A percentile compares a stretch with the other conserved stretches of the same genome.
Conservation (phyloP, 2,113 vertebrate species). For the Oxyura jamaicensis region DNA sequence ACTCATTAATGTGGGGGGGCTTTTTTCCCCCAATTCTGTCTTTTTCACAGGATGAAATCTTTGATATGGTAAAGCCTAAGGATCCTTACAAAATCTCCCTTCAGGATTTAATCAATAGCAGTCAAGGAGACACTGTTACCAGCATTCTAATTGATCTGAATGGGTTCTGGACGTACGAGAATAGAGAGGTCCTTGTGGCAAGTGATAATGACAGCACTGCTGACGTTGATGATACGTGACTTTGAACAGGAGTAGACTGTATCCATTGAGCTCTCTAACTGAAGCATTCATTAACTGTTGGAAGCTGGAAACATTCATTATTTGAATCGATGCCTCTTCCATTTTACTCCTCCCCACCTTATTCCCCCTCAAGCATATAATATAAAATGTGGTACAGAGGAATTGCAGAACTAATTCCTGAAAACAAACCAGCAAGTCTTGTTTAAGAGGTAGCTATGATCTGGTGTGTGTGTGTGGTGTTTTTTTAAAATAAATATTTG, state of each 20-base stretch:
- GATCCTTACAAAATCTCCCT: slow-evolving; percentile 95
- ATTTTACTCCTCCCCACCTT: background rate
- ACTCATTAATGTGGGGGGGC: background rate
- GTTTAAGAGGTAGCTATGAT: background rate
- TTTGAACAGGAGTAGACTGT: slow-evolving; percentile 1
- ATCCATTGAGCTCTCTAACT: background rate
- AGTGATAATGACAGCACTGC: slow-evolving; percentile 84
- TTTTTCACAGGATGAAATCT: slow-evolving; percentile 92
- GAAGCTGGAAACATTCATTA: slow-evolving; percentile 22
- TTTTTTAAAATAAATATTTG: slow-evolving; percentile 39
- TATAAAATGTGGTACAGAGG: background rate
- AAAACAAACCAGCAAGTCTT: background rate
- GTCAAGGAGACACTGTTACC: slow-evolving; percentile 95
- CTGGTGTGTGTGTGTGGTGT: background rate
- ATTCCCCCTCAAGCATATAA: too few species aligned
- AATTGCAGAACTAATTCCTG: background rate
- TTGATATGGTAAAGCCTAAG: slow-evolving; percentile 98
- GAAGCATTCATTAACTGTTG: background rate
- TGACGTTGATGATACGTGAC: slow-evolving; percentile 89
- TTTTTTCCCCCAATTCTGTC: background rate
- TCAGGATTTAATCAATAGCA: slow-evolving; percentile 95
- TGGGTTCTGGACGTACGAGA: slow-evolving; percentile 98
- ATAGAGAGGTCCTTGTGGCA: slow-evolving; percentile 95
- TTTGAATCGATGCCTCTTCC: slow-evolving; percentile 34
- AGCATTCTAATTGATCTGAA: slow-evolving; percentile 98